These are phyloP conservation scores for Gallinago nigripennis DNA, from an alignment of 2,797 vertebrate species.

Conservation along the genomic window DNA sequence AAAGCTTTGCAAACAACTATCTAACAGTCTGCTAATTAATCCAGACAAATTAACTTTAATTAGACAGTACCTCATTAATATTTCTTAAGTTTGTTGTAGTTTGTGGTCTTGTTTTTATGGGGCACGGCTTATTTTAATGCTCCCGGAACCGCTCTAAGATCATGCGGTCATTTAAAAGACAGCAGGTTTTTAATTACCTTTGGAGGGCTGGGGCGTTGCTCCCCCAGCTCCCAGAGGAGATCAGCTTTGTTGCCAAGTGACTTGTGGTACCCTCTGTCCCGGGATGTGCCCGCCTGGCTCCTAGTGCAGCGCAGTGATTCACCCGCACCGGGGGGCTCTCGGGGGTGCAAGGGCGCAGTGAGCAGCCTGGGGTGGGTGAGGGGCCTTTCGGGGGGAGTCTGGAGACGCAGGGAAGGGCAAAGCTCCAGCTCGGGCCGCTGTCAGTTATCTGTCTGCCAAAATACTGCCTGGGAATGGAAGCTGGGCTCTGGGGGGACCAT, in stretches of 20 bases:
- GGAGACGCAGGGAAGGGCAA: not conserved
- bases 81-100: not conserved
- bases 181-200: not conserved
- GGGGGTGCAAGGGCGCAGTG: not conserved
- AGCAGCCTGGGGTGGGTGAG: fast-evolving
- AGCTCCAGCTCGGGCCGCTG: not conserved
- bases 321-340: not conserved
- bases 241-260: not conserved
- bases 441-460: not conserved
- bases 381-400: not conserved
- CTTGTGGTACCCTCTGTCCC: not conserved
- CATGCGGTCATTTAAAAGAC: not conserved
- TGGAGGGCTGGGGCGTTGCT: not conserved
- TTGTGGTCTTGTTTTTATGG: not conserved
- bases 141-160: not conserved
- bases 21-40: not conserved
- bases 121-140: not conserved
- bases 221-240: not conserved
- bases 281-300: not conserved
- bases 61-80: not conserved
- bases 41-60: not conserved
- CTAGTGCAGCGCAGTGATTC: not conserved
- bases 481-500: not conserved
- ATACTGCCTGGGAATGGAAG: not conserved
- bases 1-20: not conserved